phyloP scores from a whole-genome alignment of 2,113 vertebrate species.

The Podarcis cretensis region DNA sequence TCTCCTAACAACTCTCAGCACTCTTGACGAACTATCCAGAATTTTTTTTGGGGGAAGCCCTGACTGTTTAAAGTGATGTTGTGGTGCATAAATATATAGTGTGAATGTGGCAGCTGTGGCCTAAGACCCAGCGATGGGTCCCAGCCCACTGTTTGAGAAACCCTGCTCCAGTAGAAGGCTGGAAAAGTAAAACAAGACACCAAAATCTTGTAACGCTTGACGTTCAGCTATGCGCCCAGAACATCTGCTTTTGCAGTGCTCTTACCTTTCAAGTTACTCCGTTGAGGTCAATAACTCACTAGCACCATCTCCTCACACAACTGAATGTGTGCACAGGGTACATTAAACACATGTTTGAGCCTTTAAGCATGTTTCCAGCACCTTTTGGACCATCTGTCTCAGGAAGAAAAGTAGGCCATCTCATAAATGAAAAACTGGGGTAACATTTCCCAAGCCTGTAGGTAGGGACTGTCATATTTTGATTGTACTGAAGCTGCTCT shows the following conservation, averaged over 20 bases:
- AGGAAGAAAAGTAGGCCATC: constrained; percentile 13
- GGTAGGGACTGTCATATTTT: too few species aligned
- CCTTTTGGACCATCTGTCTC: constrained; percentile 36
- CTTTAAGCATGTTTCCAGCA: constrained; percentile 53
- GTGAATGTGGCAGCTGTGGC: too few species aligned
- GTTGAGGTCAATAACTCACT: constrained; percentile 50
- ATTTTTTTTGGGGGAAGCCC: too few species aligned
- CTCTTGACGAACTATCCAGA: too few species aligned
- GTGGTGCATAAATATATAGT: too few species aligned
- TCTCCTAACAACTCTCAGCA: too few species aligned
- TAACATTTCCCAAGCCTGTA: background rate
- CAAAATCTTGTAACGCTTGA: constrained; percentile 15
- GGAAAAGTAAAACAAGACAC: constrained; percentile 33
- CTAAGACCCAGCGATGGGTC: too few species aligned
- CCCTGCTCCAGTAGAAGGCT: background rate
- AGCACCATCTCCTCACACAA: constrained; percentile 31
- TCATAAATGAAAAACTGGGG: background rate
- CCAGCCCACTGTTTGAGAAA: too few species aligned
- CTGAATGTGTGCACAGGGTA: constrained; percentile 39
- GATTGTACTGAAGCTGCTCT: too few species aligned
- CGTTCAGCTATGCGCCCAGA: constrained; percentile 9
- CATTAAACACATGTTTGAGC: constrained; percentile 47
- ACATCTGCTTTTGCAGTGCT: constrained; percentile 51
- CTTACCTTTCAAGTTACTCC: constrained; percentile 41
- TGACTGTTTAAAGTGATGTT: too few species aligned